Conservation (phyloP, 2,113 vertebrate species). For the Anser brachyrhynchus region DNA sequence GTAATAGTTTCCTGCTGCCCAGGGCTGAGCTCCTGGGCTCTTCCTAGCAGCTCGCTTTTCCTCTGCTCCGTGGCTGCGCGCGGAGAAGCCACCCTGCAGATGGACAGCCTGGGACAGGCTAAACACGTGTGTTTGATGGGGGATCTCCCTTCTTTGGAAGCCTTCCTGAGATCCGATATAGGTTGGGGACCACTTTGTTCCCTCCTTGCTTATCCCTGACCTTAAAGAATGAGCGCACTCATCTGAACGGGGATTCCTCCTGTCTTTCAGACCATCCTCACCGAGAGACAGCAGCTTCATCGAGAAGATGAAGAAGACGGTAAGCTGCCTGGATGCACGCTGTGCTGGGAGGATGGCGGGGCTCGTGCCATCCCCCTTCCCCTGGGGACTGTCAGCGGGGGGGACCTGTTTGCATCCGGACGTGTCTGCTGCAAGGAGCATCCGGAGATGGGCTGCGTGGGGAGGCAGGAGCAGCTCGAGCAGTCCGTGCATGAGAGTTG, state of each 20-base stretch:
- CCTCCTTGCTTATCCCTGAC: neutral
- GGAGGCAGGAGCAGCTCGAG: neutral
- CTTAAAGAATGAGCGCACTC: fast-evolving
- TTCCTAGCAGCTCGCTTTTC: neutral
- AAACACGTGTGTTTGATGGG: neutral
- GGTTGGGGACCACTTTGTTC: neutral
- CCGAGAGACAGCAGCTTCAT: slow-evolving; percentile 92
- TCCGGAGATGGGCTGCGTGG: neutral
- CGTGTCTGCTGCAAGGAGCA: neutral
- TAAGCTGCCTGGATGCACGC: slow-evolving; percentile 59
- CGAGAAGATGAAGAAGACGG: slow-evolving; percentile 99
- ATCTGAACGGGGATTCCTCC: neutral
- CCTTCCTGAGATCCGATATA: neutral
- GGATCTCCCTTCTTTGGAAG: neutral
- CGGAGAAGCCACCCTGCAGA: neutral
- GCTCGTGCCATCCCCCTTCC: neutral
- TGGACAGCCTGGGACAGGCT: neutral
- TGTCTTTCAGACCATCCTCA: slow-evolving; percentile 77
- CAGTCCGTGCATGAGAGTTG: neutral
- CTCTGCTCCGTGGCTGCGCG: neutral
- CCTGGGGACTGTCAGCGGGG: neutral
- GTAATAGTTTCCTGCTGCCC: neutral
- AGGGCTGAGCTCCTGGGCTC: neutral
- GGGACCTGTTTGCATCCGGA: neutral
- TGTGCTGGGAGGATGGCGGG: neutral